phyloP scores from a whole-genome alignment of 2,797 vertebrate species.

The Melanotaenia nigrans region DNA sequence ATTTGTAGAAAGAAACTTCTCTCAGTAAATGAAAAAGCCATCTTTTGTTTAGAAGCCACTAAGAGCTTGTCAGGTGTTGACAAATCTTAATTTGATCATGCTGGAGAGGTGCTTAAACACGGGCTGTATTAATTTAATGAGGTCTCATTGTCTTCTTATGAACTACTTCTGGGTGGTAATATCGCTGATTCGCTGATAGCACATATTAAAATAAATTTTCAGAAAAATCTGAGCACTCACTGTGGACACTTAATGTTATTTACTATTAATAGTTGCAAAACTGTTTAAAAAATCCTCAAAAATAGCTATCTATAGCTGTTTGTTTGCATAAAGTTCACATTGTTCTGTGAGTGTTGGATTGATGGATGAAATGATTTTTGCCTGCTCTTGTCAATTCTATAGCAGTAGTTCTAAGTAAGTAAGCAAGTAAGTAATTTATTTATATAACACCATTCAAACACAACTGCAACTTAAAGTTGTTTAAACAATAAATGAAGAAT shows the following conservation, averaged over 20 bases:
- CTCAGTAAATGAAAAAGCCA: not conserved
- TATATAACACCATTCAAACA: no score
- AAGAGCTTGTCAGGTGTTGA: slow-evolving; percentile 1
- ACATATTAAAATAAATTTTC: not conserved
- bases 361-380: not conserved
- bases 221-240: not conserved
- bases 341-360: not conserved
- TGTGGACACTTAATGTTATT: not conserved
- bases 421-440: no score
- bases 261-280: not conserved
- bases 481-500: not conserved
- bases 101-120: not conserved
- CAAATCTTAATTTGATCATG: slow-evolving; percentile 15
- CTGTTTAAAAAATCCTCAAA: not conserved
- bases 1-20: slow-evolving; percentile 2
- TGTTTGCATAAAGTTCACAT: not conserved
- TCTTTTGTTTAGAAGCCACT: slow-evolving; percentile 7
- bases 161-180: not conserved
- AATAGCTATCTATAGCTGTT: not conserved
- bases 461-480: not conserved
- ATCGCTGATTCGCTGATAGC: not conserved
- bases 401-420: not conserved
- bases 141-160: slow-evolving; percentile 10
- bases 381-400: not conserved
- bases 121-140: slow-evolving; percentile 27